Evolutionary conservation across 2,113 vertebrate species (phyloP).

Genomic region (Nibea coibor): DNA sequence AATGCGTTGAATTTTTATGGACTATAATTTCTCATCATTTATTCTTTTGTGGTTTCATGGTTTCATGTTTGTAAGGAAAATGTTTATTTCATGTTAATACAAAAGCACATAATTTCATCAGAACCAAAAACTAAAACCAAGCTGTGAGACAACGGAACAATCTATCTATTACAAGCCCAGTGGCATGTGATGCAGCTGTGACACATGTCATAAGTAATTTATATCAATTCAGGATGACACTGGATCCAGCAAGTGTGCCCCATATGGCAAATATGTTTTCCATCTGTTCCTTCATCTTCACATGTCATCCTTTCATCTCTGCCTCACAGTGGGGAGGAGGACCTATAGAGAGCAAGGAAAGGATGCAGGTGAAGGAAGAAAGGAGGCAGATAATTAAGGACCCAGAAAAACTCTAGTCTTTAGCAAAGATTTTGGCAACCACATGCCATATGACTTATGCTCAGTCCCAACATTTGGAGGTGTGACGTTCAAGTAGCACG

Average conservation of each 20-base stretch:
- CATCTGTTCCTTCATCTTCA: slow-evolving; percentile 25
- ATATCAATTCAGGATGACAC: slow-evolving; percentile 16
- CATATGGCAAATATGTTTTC: slow-evolving; percentile 37
- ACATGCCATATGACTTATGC: background rate
- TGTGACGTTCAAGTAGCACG: background rate
- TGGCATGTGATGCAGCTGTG: slow-evolving; percentile 3
- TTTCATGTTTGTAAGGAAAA: background rate
- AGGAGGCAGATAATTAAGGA: background rate
- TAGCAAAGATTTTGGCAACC: background rate
- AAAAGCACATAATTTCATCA: background rate
- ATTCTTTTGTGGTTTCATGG: too few species aligned
- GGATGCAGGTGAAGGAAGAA: slow-evolving; percentile 4
- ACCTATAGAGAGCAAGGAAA: slow-evolving; percentile 1
- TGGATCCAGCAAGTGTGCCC: slow-evolving; percentile 9
- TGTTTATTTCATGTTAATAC: background rate
- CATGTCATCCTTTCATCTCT: slow-evolving; percentile 18
- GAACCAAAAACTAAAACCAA: background rate
- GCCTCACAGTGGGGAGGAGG: background rate
- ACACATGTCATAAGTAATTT: slow-evolving; percentile 15
- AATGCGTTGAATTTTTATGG: background rate
- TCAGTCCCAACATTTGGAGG: background rate
- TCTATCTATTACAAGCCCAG: background rate
- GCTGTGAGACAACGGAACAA: background rate
- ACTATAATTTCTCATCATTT: background rate
- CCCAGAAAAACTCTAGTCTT: background rate